Conservation (phyloP, 2,113 vertebrate species). For the Calyptomena viridis region DNA sequence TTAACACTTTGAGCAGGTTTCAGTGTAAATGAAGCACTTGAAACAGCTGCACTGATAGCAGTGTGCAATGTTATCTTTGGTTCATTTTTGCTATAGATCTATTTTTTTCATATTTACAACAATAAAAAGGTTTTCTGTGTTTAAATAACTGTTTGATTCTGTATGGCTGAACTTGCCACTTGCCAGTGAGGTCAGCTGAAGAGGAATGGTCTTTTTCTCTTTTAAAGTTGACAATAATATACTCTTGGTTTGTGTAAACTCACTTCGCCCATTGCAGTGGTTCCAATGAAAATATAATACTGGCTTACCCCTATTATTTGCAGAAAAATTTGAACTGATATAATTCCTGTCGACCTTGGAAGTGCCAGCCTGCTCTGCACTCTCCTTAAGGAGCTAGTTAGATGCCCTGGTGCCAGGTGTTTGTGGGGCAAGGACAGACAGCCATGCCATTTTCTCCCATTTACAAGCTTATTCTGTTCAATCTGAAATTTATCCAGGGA, state of each 20-base stretch:
- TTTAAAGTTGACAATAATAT: background rate
- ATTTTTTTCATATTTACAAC: background rate
- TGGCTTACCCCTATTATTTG: background rate
- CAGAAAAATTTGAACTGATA: background rate
- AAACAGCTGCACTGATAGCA: background rate
- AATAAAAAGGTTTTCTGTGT: background rate
- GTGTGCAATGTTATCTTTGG: background rate
- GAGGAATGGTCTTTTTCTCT: background rate
- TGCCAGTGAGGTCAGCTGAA: background rate
- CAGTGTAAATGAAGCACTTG: background rate
- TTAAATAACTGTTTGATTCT: background rate
- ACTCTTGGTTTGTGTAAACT: background rate
- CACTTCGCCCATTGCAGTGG: background rate
- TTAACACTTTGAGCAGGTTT: background rate
- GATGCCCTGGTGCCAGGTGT: background rate
- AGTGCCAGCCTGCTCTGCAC: rapidly evolving
- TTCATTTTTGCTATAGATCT: background rate
- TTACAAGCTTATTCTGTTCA: background rate
- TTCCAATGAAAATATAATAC: background rate
- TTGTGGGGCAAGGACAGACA: background rate
- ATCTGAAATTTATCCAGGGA: background rate
- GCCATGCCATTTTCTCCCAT: background rate
- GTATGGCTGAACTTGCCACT: background rate
- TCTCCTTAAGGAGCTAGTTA: background rate
- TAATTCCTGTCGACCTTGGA: background rate